Evolutionary conservation across 35 echinoderm and acorn worm species (phyloP), one percentile per base, ranked within the genome.

Genomic region (Diadema setosum): DNA sequence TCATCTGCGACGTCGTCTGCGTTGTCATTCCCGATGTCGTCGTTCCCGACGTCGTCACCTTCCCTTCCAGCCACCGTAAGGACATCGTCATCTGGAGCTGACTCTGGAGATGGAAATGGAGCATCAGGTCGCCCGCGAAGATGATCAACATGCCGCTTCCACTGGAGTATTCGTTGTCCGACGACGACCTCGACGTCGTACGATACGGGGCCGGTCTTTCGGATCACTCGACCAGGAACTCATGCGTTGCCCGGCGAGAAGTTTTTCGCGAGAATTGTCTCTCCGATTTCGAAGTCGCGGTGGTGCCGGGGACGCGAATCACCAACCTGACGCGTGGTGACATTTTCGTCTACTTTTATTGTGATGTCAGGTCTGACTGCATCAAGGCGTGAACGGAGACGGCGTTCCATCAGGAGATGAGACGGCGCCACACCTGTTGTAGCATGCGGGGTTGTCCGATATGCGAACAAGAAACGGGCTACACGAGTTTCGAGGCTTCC

Each of bases 371-470:
- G 93, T 3, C 21, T 21, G 0, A 87, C 2, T 5, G 69, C 4
- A 55, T 87, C 76, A 2, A 83, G 24, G 14, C 83, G 41, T 11
- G 76, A 74, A 11, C 45, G 42, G 11, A 91, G 12, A 14, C 76
- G 32, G 5, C 88, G 39, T 3, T 84, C 60, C 84, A 91, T 74
- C 12, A 97, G 45, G 46, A 97, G 36, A 20, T 88, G 65, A 6
- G 90, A 43, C 9, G 86, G 90, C 11, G 86, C 23, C 63, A 60
- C 16, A 0, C 86, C 83, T 23, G 89, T 96, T 14, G 90, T 96
- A 12, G 86, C 32, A 20, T 97, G 94, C 44, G 69, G 82, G 18
- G 86, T 92, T 8, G 70, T 63, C 4, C 73, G 64, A 65, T 89
- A 89, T n/a, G 27, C 57, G 15, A 92, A 67, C 29, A 84, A 42